Conservation (phyloP, 2,888 invertebrate genomes). For the Platypus cylindrus region DNA sequence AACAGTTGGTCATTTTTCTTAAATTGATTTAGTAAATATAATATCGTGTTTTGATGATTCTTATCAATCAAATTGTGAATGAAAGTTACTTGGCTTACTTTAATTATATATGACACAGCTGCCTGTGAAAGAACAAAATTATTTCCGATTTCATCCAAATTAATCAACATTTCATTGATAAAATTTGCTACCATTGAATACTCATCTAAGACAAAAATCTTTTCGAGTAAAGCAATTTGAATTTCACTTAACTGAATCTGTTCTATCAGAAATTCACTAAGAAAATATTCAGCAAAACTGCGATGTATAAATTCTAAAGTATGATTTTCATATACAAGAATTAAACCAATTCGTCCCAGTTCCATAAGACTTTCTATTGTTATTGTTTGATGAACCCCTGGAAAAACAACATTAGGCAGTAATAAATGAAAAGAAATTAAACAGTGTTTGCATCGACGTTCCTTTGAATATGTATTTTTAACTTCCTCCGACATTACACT, state of each 20-base stretch:
- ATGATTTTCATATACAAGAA: too few relatives aligned
- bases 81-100: too few relatives aligned
- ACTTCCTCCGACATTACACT: not conserved
- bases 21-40: not conserved
- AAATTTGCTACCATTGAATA: conserved; percentile 1
- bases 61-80: too few relatives aligned
- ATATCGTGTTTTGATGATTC: not conserved
- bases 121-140: too few relatives aligned
- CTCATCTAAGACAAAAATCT: not conserved
- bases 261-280: conserved; percentile 4
- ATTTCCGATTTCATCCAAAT: too few relatives aligned
- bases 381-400: too few relatives aligned
- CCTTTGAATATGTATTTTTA: not conserved
- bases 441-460: not conserved
- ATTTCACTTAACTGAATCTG: not conserved
- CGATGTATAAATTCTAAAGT: conserved; percentile 10
- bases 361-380: too few relatives aligned
- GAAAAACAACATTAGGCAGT: too few relatives aligned
- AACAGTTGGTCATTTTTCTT: not conserved
- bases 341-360: too few relatives aligned
- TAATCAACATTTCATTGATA: conserved; percentile 2
- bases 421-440: conserved; percentile 1
- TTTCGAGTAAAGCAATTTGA: not conserved
- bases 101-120: too few relatives aligned
- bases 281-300: conserved; percentile 11